Base-by-base conservation (phyloP, 2,113 vertebrate genomes). In the Esox niger region DNA sequence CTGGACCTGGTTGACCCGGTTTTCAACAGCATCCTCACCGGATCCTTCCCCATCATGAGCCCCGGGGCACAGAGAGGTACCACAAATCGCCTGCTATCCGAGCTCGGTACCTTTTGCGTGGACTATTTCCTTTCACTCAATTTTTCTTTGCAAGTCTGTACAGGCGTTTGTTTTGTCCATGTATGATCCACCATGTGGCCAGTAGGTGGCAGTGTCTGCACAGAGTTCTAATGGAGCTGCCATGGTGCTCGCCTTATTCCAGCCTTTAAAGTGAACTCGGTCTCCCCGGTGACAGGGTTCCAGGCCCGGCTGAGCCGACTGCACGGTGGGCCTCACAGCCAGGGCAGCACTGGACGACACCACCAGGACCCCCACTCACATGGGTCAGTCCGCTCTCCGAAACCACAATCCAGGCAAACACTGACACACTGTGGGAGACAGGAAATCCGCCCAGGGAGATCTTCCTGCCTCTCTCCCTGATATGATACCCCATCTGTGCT, bases 381-480 rank as follows among this genome's bases (percentile, higher is more conserved):
- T 7, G 94, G 96, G 97, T 99, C 83, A 95, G 95, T 95, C 61
- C n/a, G n/a, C n/a, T n/a, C n/a, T n/a, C n/a, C n/a, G n/a, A n/a
- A n/a, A n/a, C n/a, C n/a, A n/a, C n/a, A n/a, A n/a, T n/a, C n/a
- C n/a, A n/a, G n/a, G n/a, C n/a, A n/a, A n/a, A n/a, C n/a, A n/a
- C n/a, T n/a, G n/a, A n/a, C n/a, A n/a, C n/a, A n/a, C n/a, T n/a
- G n/a, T n/a, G n/a, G n/a, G n/a, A n/a, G n/a, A n/a, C n/a, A n/a
- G n/a, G n/a, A n/a, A n/a, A n/a, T n/a, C n/a, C n/a, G n/a, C n/a
- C n/a, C n/a, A n/a, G n/a, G n/a, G n/a, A n/a, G n/a, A n/a, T n/a
- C n/a, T n/a, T n/a, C n/a, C n/a, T n/a, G n/a, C n/a, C n/a, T n/a
- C n/a, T n/a, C n/a, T n/a, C n/a, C n/a, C n/a, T n/a, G n/a, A n/a